Evolutionary conservation across 1,140 invertebrate species (phyloP).

Genomic region (Dendrolimus punctatus): DNA sequence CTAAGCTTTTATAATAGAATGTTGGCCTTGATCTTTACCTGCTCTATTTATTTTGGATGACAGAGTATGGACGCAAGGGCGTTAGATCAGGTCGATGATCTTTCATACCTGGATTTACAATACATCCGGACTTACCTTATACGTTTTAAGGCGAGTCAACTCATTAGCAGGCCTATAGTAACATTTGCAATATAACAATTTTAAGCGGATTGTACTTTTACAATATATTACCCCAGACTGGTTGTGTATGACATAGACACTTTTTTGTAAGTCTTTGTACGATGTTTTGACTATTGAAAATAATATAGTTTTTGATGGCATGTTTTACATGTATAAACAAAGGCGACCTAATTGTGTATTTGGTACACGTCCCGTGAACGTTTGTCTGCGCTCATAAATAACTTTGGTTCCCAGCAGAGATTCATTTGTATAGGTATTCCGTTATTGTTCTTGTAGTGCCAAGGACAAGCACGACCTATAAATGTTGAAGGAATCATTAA

Average conservation of each 20-base stretch:
- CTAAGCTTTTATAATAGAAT: constrained; percentile 27
- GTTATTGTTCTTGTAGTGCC: constrained; percentile 41
- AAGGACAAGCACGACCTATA: constrained; percentile 51
- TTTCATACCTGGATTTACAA: constrained; percentile 9
- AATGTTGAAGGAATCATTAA: constrained; percentile 47
- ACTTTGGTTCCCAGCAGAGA: constrained; percentile 50
- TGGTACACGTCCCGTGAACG: constrained; percentile 35
- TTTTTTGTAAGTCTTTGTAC: too few species aligned
- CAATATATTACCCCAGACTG: too few species aligned
- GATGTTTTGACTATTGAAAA: too few species aligned
- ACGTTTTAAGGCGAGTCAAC: neutral
- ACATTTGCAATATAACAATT: too few species aligned
- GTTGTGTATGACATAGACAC: too few species aligned
- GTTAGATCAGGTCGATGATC: constrained; percentile 20
- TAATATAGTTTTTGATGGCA: too few species aligned
- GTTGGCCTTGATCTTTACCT: constrained; percentile 35
- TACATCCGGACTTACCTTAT: constrained; percentile 21
- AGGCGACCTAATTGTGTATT: constrained; percentile 52
- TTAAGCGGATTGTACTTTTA: too few species aligned
- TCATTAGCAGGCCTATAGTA: too few species aligned
- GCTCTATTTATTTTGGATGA: constrained; percentile 24
- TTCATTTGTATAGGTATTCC: constrained; percentile 45
- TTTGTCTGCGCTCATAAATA: constrained; percentile 52
- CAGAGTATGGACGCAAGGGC: constrained; percentile 10
- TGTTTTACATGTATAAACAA: constrained; percentile 36